Evolutionary conservation across 2,888 invertebrate genomes (phyloP).

Genomic region (Malachius bipustulatus): DNA sequence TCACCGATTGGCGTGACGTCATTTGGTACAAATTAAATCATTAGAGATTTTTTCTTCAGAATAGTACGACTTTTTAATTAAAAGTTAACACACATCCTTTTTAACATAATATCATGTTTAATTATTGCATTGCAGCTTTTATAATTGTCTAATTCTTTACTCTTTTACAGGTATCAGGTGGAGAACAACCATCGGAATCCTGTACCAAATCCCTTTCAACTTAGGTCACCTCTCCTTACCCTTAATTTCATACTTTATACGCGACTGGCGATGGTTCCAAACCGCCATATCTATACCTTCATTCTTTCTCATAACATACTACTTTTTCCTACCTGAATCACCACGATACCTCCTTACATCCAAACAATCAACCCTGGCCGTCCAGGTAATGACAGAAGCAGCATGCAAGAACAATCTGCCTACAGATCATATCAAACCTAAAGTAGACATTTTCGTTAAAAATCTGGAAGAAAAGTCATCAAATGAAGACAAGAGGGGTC

Average conservation of each 20-base stretch:
- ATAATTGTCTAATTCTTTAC: slow-evolving; percentile 8
- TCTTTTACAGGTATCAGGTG: slow-evolving; percentile 37
- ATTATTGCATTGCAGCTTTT: not conserved
- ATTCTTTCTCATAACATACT: slow-evolving; percentile 47
- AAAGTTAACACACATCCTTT: no score
- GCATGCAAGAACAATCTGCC: slow-evolving; percentile 41
- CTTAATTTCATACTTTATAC: slow-evolving; percentile 41
- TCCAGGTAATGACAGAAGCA: slow-evolving; percentile 49
- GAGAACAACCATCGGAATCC: slow-evolving; percentile 43
- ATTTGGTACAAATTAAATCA: no score
- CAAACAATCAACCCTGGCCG: slow-evolving; percentile 50
- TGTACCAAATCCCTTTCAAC: slow-evolving; percentile 49
- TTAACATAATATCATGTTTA: not conserved
- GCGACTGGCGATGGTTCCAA: slow-evolving; percentile 46
- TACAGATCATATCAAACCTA: slow-evolving; percentile 25
- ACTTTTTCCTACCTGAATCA: slow-evolving; percentile 64
- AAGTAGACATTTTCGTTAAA: slow-evolving; percentile 23
- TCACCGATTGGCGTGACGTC: no score
- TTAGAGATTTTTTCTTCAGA: no score
- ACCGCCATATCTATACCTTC: slow-evolving; percentile 46
- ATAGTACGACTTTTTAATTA: no score
- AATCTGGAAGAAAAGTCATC: slow-evolving; percentile 35
- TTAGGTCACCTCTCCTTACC: slow-evolving; percentile 44
- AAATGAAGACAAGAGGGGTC: no score
- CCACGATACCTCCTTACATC: slow-evolving; percentile 66